These are phyloP conservation scores for Drosophila bocqueti DNA, from an alignment of 1,140 invertebrate genomes.

Conservation along the genomic window DNA sequence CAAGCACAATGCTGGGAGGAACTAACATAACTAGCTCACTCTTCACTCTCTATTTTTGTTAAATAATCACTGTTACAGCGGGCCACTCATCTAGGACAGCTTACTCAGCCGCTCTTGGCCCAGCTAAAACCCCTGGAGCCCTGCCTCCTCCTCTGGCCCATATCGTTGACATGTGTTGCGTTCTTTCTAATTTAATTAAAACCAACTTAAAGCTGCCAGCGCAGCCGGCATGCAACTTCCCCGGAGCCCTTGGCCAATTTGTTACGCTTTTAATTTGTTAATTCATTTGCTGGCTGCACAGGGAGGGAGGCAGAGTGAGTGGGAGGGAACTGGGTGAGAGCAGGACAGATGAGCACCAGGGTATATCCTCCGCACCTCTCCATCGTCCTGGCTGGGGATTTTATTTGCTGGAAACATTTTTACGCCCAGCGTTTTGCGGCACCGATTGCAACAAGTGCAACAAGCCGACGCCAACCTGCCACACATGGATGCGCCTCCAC, in stretches of 20 bases:
- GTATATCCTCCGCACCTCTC: constrained; percentile 9
- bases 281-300: constrained; percentile 70
- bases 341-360: constrained; percentile 8
- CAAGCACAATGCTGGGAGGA: background rate
- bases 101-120: constrained; percentile 1
- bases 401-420: constrained; percentile 62
- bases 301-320: background rate
- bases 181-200: constrained; percentile 77
- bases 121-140: background rate
- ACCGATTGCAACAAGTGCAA: constrained; percentile 69
- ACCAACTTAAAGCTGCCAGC: constrained; percentile 67
- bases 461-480: constrained; percentile 54
- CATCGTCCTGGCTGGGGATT: constrained; percentile 16
- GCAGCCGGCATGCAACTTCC: constrained; percentile 44
- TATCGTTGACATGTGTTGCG: constrained; percentile 70
- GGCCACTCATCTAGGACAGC: constrained; percentile 1
- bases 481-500: constrained; percentile 43
- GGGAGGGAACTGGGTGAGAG: background rate
- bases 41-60: background rate
- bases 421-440: constrained; percentile 47
- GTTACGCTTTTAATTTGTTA: constrained; percentile 82
- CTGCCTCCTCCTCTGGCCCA: background rate
- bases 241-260: constrained; percentile 63
- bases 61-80: background rate
- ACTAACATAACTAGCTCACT: background rate